A percentile compares a stretch with the other conserved stretches of the same genome.
Conservation (phyloP, 2,888 invertebrate species). For the Cryptocephalus moraei region DNA sequence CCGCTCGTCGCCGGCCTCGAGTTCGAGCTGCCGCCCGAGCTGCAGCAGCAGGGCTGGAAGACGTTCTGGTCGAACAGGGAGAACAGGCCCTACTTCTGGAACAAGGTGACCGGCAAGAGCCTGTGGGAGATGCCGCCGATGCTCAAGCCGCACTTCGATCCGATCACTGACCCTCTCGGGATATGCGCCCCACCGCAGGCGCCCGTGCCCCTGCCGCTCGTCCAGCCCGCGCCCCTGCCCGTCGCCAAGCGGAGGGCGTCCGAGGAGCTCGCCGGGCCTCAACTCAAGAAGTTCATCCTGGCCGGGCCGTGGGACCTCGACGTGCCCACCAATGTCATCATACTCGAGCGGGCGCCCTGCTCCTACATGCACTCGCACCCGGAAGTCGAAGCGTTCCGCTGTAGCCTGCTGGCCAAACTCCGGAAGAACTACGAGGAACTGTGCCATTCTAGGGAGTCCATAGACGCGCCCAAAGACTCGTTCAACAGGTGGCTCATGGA, state of each 20-base stretch:
- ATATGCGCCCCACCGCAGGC: conserved; percentile 15
- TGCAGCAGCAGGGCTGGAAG: conserved; percentile 86
- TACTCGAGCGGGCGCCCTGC: conserved; percentile 77
- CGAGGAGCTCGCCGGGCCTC: conserved; percentile 61
- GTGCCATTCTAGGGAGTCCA: conserved; percentile 84
- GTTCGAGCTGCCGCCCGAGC: conserved; percentile 50
- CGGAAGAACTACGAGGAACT: conserved; percentile 88
- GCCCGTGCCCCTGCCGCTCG: conserved; percentile 11
- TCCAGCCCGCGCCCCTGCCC: conserved; percentile 30
- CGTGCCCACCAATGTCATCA: conserved; percentile 82
- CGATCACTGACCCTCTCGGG: conserved; percentile 50
- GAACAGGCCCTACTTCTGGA: conserved; percentile 93
- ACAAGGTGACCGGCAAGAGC: conserved; percentile 91
- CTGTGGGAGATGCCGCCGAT: conserved; percentile 92
- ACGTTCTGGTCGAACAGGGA: conserved; percentile 95
- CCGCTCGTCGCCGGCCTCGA: conserved; percentile 41
- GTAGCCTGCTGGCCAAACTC: conserved; percentile 71
- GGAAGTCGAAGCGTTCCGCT: conserved; percentile 65
- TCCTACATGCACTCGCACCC: conserved; percentile 87
- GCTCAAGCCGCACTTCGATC: conserved; percentile 75
- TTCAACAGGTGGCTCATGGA: conserved; percentile 96
- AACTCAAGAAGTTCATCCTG: conserved; percentile 56
- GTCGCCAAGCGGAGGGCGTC: conserved; percentile 67
- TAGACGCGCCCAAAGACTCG: conserved; percentile 93
- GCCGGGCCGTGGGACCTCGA: conserved; percentile 95